phyloP scores from a whole-genome alignment of 2,797 vertebrate genomes.

The Naso thynnoides region DNA sequence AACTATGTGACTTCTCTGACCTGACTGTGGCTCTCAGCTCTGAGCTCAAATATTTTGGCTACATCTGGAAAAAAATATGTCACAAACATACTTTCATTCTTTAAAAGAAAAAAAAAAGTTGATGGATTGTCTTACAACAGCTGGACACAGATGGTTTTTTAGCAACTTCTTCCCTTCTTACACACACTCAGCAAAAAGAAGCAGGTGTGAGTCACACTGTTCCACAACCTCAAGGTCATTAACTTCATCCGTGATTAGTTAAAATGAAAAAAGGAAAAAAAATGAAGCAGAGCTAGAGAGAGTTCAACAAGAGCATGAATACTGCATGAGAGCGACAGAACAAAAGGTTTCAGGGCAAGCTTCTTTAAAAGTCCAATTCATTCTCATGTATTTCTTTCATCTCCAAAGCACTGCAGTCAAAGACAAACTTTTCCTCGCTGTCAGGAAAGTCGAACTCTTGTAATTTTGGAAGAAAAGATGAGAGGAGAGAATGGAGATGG shows the following conservation, averaged over 20 bases:
- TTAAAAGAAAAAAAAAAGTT: background rate
- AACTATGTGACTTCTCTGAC: background rate
- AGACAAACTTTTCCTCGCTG: conserved; percentile 62
- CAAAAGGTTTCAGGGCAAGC: conserved; percentile 74
- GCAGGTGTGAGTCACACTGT: conserved; percentile 60
- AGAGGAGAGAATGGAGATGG: conserved; percentile 62
- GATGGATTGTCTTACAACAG: background rate
- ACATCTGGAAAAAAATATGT: background rate
- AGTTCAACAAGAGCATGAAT: conserved; percentile 71
- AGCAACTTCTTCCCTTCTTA: background rate
- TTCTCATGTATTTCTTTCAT: conserved; percentile 57
- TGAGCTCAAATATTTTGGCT: background rate
- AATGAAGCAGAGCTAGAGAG: conserved; percentile 39
- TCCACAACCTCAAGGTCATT: conserved; percentile 76
- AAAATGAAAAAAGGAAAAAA: conserved; percentile 15
- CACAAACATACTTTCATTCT: background rate
- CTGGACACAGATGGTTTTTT: background rate
- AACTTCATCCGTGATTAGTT: conserved; percentile 65
- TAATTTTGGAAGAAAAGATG: conserved; percentile 60
- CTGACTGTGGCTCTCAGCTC: background rate
- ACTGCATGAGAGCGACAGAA: conserved; percentile 69
- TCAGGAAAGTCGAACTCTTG: conserved; percentile 44
- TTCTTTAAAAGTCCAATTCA: conserved; percentile 66
- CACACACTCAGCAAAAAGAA: conserved; percentile 17
- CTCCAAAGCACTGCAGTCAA: conserved; percentile 31